Evolutionary conservation across 2,113 vertebrate genomes (phyloP).

Genomic region (Strigops habroptila): DNA sequence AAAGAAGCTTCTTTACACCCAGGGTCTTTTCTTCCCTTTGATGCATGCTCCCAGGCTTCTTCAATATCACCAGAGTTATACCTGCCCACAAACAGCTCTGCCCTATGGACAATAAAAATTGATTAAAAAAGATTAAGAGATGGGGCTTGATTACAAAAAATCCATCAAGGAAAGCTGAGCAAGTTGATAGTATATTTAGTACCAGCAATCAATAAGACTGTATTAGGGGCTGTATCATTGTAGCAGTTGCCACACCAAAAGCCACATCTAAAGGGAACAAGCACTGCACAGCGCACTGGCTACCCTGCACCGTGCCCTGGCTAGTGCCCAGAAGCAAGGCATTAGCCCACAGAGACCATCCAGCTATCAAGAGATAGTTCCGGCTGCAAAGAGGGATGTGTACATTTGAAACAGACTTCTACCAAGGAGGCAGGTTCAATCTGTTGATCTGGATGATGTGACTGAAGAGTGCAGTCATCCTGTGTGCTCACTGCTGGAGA

Average conservation of each 20-base stretch:
- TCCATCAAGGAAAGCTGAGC: background rate
- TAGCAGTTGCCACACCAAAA: background rate
- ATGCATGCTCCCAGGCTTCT: background rate
- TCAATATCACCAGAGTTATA: background rate
- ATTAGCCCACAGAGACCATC: background rate
- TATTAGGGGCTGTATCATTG: background rate
- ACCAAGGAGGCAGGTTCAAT: background rate
- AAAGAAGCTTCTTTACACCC: background rate
- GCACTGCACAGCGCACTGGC: background rate
- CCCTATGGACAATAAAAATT: background rate
- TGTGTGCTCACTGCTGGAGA: background rate
- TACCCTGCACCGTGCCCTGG: background rate
- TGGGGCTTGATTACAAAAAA: background rate
- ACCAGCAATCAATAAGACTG: background rate
- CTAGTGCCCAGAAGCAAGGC: background rate
- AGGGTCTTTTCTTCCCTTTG: background rate
- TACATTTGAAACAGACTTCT: background rate
- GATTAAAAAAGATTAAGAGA: background rate
- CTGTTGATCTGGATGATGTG: background rate
- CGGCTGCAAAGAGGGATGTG: background rate
- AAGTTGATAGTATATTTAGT: background rate
- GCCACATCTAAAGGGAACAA: background rate
- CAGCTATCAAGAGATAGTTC: background rate
- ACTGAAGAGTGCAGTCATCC: background rate
- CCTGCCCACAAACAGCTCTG: background rate